phyloP scores from a whole-genome alignment of 2,113 vertebrate species.

The Xerus inauris region DNA sequence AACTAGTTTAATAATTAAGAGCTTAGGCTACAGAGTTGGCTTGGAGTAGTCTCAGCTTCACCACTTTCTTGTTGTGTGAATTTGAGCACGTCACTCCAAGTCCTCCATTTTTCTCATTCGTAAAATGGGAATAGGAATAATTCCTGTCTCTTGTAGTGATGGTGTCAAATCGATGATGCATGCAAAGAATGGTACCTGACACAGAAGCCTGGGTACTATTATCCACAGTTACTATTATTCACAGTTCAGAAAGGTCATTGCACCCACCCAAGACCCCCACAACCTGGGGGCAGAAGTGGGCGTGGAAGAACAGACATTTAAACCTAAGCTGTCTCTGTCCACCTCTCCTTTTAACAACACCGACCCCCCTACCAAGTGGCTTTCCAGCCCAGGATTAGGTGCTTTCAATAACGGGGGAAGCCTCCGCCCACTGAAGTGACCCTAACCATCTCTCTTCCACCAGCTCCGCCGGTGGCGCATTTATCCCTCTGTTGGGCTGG shows the following conservation, averaged over 20 bases:
- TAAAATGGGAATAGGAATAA: not conserved
- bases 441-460: not conserved
- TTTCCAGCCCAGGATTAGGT: not conserved
- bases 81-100: not conserved
- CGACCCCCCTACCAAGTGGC: not conserved
- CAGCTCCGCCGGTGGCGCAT: fast-evolving
- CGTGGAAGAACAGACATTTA: not conserved
- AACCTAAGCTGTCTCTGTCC: not conserved
- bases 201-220: not conserved
- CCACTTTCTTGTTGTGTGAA: not conserved
- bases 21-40: not conserved
- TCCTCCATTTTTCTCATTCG: not conserved
- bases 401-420: not conserved
- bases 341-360: not conserved
- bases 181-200: not conserved
- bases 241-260: constrained; percentile 2
- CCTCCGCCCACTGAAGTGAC: not conserved
- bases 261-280: not conserved
- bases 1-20: not conserved
- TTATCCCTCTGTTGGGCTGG: not conserved
- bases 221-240: not conserved
- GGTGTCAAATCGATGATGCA: not conserved
- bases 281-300: not conserved
- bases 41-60: not conserved
- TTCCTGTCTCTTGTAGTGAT: fast-evolving